These are phyloP conservation scores for Chrysolina oricalcia DNA, from an alignment of 2,888 invertebrate genomes.

Conservation along the genomic window DNA sequence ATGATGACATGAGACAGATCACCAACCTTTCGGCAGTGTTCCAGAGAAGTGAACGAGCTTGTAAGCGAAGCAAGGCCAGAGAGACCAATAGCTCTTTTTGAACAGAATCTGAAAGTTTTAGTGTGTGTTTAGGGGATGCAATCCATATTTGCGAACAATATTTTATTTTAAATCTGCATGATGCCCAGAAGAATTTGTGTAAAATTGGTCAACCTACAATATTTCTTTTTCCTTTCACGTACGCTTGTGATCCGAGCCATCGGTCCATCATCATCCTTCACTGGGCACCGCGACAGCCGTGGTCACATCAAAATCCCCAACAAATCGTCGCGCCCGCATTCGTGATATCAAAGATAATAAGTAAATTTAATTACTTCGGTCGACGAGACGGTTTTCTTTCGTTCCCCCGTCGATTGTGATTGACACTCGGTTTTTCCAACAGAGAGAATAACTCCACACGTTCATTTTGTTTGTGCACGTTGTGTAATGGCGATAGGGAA, in stretches of 20 bases:
- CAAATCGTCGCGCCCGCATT: conserved; percentile 22
- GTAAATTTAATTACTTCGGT: conserved; percentile 16
- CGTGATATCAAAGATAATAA: conserved; percentile 14
- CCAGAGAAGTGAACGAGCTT: too few relatives aligned
- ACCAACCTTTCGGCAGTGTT: too few relatives aligned
- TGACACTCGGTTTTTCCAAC: conserved; percentile 42
- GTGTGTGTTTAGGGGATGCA: too few relatives aligned
- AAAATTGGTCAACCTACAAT: too few relatives aligned
- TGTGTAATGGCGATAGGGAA: conserved; percentile 40
- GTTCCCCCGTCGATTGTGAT: conserved; percentile 34
- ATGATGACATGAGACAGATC: too few relatives aligned
- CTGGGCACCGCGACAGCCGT: neutral
- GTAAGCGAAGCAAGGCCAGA: too few relatives aligned
- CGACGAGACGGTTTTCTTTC: conserved; percentile 14
- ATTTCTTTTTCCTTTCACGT: neutral
- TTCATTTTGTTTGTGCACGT: conserved; percentile 46
- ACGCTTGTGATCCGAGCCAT: neutral
- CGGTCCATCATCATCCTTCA: neutral
- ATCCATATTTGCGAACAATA: too few relatives aligned
- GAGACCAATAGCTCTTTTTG: too few relatives aligned
- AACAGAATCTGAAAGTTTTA: too few relatives aligned
- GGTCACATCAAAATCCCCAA: conserved; percentile 8
- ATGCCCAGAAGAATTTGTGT: too few relatives aligned
- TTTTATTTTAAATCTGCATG: too few relatives aligned
- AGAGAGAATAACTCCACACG: conserved; percentile 28